Conservation (phyloP, 2,797 vertebrate genomes). For the Crenuchus spilurus region DNA sequence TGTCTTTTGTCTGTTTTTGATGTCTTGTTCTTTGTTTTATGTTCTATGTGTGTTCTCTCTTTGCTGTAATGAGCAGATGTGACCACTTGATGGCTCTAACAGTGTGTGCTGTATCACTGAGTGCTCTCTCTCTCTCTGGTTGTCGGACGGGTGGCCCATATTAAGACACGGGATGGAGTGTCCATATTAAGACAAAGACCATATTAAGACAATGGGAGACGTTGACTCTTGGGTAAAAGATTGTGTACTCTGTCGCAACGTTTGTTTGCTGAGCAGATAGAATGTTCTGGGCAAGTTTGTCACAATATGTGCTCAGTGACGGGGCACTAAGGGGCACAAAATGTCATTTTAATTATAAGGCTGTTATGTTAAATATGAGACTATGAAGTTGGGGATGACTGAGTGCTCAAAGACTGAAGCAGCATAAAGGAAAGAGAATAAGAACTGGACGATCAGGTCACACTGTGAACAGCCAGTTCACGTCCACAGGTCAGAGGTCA, state of each 20-base stretch:
- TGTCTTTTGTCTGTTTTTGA: no score
- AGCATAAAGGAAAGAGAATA: neutral
- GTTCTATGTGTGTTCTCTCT: no score
- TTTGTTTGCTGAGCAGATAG: constrained; percentile 73
- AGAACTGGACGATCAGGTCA: neutral
- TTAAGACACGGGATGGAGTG: constrained; percentile 79
- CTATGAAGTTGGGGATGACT: neutral
- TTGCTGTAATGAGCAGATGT: neutral
- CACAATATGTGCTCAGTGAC: constrained; percentile 61
- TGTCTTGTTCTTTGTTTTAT: no score
- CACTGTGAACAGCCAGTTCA: neutral
- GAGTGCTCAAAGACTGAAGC: neutral
- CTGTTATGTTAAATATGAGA: neutral
- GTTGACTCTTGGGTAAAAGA: constrained; percentile 63
- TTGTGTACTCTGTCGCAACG: constrained; percentile 66
- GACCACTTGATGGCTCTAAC: constrained; percentile 14
- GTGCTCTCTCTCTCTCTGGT: neutral
- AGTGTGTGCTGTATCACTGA: neutral
- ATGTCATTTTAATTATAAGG: constrained; percentile 49
- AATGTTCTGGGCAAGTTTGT: constrained; percentile 59
- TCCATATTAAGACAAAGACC: constrained; percentile 84
- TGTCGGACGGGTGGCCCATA: constrained; percentile 67
- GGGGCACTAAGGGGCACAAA: constrained; percentile 22
- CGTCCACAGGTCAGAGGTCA: neutral
- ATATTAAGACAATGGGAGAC: constrained; percentile 81